These are phyloP conservation scores for Siniperca chuatsi DNA, from an alignment of 2,113 vertebrate species.

Conservation along the genomic window DNA sequence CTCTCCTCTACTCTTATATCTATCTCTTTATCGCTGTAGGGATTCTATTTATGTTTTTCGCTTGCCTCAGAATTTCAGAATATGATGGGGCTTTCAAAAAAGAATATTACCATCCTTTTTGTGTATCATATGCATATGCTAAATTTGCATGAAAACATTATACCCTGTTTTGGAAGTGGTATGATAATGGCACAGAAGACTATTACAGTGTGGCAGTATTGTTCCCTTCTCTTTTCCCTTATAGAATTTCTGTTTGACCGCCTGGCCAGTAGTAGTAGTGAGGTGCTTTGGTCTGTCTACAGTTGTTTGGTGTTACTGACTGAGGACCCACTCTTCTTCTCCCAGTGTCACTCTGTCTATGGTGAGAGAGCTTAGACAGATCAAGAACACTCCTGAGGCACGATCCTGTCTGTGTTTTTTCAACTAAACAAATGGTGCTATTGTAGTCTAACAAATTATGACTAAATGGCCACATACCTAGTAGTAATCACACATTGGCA, in stretches of 20 bases:
- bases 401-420: not conserved
- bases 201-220: not conserved
- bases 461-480: not conserved
- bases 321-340: constrained; percentile 92
- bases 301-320: constrained; percentile 90
- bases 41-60: not conserved
- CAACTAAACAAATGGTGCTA: not conserved
- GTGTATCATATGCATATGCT: not conserved
- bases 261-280: constrained; percentile 80
- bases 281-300: constrained; percentile 91
- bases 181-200: not conserved
- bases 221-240: constrained; percentile 13
- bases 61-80: not conserved
- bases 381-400: not conserved
- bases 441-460: constrained; percentile 1
- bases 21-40: not conserved
- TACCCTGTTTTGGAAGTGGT: not conserved
- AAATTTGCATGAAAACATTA: constrained; percentile 8
- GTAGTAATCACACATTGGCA: not conserved
- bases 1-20: not conserved
- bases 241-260: constrained; percentile 82
- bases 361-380: constrained; percentile 83
- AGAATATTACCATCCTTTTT: not conserved
- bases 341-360: constrained; percentile 95
- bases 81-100: not conserved